Evolutionary conservation across 2,888 invertebrate species (phyloP).

Genomic region (Pecten maximus): DNA sequence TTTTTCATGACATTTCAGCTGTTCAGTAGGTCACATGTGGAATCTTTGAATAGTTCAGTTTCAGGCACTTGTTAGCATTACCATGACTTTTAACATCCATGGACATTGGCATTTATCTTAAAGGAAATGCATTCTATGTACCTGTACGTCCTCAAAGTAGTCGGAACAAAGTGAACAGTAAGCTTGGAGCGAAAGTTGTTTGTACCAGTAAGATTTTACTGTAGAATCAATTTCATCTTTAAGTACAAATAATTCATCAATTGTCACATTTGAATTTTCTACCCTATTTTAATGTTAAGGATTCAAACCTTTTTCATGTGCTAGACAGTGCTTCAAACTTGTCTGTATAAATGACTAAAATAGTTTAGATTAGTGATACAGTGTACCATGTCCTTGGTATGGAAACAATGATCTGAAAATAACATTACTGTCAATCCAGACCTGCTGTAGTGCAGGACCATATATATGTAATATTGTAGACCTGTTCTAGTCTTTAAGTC

Average conservation of each 20-base stretch:
- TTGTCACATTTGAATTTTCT: neutral
- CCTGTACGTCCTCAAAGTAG: neutral
- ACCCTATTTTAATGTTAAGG: neutral
- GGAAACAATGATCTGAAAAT: conserved; percentile 13
- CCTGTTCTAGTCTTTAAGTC: conserved; percentile 7
- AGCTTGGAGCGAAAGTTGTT: no score
- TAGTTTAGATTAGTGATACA: neutral
- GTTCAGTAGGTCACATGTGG: neutral
- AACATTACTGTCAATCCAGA: neutral
- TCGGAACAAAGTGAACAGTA: neutral
- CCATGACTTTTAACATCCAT: neutral
- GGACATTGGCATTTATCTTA: neutral
- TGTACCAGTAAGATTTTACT: neutral
- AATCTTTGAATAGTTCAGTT: neutral
- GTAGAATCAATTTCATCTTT: neutral
- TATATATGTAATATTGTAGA: no score
- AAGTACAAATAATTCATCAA: no score
- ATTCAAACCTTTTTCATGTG: no score
- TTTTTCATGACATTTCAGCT: neutral
- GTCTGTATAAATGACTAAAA: neutral
- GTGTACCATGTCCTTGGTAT: neutral
- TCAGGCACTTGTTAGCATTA: neutral
- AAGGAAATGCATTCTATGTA: neutral
- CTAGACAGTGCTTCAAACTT: no score
- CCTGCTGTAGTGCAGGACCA: neutral